Evolutionary conservation across 2,888 invertebrate species (phyloP).

Genomic region (Metacarcinus magister): DNA sequence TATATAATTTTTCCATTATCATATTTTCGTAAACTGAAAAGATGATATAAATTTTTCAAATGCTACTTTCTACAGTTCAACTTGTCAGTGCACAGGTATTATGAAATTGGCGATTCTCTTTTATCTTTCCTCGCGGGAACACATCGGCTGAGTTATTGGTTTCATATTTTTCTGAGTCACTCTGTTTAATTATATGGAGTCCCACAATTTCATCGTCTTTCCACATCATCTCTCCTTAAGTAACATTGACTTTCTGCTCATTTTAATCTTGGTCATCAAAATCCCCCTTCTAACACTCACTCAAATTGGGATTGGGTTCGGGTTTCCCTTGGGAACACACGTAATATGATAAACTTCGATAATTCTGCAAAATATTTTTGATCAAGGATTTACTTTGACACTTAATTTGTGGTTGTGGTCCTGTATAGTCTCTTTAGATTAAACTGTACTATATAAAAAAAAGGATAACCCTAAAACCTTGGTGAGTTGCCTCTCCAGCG

Average conservation of each 20-base stretch:
- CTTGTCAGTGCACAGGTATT: too few species aligned
- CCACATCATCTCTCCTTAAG: neutral
- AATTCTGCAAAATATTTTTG: neutral
- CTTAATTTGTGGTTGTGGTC: neutral
- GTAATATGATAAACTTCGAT: neutral
- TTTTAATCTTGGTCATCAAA: neutral
- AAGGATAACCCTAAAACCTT: neutral
- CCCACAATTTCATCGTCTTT: too few species aligned
- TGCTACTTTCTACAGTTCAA: too few species aligned
- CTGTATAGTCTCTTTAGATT: neutral
- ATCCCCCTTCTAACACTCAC: neutral
- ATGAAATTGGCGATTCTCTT: too few species aligned
- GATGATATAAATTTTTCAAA: too few species aligned
- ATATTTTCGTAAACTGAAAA: too few species aligned
- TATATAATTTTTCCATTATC: too few species aligned
- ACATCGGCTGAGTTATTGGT: too few species aligned
- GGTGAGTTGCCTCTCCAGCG: neutral
- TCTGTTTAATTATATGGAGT: too few species aligned
- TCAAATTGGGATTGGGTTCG: neutral
- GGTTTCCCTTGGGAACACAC: neutral
- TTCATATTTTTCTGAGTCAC: too few species aligned
- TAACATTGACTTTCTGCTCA: neutral
- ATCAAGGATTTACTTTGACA: neutral
- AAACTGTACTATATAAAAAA: too few species aligned
- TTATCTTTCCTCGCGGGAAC: too few species aligned